These are phyloP conservation scores for Caretta caretta DNA, from an alignment of 2,113 vertebrate species.

Conservation along the genomic window DNA sequence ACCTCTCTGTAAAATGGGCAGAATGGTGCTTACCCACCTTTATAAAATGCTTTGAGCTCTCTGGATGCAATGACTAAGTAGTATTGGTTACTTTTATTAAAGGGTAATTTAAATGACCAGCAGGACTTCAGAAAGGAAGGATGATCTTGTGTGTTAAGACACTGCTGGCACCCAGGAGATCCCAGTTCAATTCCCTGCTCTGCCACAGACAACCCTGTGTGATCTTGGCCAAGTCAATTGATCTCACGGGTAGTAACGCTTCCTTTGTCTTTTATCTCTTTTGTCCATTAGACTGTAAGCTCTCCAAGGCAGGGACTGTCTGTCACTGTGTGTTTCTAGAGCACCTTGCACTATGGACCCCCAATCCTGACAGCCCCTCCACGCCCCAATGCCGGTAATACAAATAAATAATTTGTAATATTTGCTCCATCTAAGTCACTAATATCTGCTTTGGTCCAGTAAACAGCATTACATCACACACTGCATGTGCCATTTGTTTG, in stretches of 20 bases:
- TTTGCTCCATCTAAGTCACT: slow-evolving; percentile 58
- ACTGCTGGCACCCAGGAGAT: not conserved
- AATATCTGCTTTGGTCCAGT: slow-evolving; percentile 38
- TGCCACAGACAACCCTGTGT: not conserved
- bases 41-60: not conserved
- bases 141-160: not conserved
- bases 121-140: not conserved
- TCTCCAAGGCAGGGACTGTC: not conserved
- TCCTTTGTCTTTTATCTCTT: not conserved
- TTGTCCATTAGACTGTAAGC: not conserved
- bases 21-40: accelerated
- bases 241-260: not conserved
- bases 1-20: not conserved
- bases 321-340: not conserved
- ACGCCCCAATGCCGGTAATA: not conserved
- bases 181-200: not conserved
- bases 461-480: slow-evolving; percentile 64
- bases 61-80: not conserved
- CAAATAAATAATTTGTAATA: slow-evolving; percentile 24
- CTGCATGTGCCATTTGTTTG: not conserved
- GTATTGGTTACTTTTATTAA: not conserved
- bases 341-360: accelerated
- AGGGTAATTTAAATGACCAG: not conserved
- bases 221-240: not conserved
- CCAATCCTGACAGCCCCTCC: not conserved